phyloP scores from a whole-genome alignment of 1,140 invertebrate genomes.

The Geopemphigus sp. region DNA sequence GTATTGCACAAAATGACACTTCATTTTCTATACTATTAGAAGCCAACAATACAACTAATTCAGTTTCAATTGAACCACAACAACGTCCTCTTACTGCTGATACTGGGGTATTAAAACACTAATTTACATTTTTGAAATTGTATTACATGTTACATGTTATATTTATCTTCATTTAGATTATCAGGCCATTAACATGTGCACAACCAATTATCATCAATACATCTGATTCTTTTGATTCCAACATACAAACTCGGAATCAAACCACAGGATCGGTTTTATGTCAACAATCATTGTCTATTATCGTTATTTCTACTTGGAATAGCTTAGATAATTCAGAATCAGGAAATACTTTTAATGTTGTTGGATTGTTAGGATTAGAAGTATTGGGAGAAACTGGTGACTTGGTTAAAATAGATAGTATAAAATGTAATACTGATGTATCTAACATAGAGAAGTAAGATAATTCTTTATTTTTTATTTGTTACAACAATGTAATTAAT shows the following conservation, averaged over 20 bases:
- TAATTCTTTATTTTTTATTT: not conserved
- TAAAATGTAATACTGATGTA: conserved; percentile 48
- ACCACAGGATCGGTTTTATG: conserved; percentile 53
- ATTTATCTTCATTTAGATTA: conserved; percentile 13
- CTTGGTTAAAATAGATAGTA: conserved; percentile 53
- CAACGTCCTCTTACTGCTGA: conserved; percentile 63
- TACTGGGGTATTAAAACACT: conserved; percentile 53
- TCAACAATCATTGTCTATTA: conserved; percentile 50
- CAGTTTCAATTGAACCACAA: conserved; percentile 51
- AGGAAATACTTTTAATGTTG: conserved; percentile 24
- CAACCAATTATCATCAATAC: conserved; percentile 40
- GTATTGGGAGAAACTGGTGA: conserved; percentile 56
- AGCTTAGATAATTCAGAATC: conserved; percentile 28
- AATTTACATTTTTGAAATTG: not conserved
- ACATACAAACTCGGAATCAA: conserved; percentile 6
- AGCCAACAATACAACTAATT: conserved; percentile 16
- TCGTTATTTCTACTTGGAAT: conserved; percentile 51
- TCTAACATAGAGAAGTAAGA: conserved; percentile 35
- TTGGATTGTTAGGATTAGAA: conserved; percentile 61
- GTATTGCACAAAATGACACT: conserved; percentile 68
- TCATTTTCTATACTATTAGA: conserved; percentile 39
- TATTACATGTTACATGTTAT: conserved; percentile 8
- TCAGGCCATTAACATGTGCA: conserved; percentile 53
- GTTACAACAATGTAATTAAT: not conserved
- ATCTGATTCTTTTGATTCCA: conserved; percentile 33